A percentile compares a stretch with the other conserved stretches of the same genome.
These are phyloP conservation scores for Piezodorus guildinii DNA, from an alignment of 1,140 invertebrate genomes.

Conservation along the genomic window DNA sequence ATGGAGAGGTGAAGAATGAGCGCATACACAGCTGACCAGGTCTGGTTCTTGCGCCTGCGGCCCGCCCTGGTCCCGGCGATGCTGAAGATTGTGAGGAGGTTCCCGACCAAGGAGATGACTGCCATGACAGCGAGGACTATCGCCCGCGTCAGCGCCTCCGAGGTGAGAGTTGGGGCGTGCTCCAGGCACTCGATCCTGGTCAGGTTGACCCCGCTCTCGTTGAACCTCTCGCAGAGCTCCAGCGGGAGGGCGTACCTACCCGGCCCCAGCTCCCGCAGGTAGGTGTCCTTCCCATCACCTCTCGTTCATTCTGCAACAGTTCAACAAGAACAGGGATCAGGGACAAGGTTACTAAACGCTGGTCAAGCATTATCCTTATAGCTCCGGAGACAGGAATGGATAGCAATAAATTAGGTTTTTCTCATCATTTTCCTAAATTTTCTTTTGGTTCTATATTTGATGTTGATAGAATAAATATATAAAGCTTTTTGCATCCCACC, in stretches of 20 bases:
- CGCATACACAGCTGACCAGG: constrained; percentile 58
- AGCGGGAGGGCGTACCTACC: not conserved
- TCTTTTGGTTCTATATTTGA: no score
- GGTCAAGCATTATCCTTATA: no score
- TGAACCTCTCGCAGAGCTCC: constrained; percentile 1
- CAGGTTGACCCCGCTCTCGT: constrained; percentile 20
- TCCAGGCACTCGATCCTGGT: constrained; percentile 36
- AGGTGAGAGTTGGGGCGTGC: constrained; percentile 50
- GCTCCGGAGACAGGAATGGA: no score
- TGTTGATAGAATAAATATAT: no score
- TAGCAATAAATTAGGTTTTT: no score
- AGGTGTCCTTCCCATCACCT: not conserved
- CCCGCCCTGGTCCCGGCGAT: constrained; percentile 37
- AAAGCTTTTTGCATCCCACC: no score
- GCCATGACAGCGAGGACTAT: constrained; percentile 55
- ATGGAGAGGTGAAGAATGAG: constrained; percentile 62
- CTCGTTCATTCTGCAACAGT: no score
- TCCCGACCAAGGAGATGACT: constrained; percentile 56
- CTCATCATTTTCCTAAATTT: no score
- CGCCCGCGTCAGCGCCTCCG: constrained; percentile 44
- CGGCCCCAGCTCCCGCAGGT: not conserved
- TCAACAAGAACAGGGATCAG: no score
- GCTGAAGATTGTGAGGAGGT: constrained; percentile 60
- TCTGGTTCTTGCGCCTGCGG: constrained; percentile 35
- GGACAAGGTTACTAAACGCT: no score